Percentiles rank a stretch among this genome's conserved stretches.
Evolutionary conservation across 2,797 vertebrate species (phyloP).

Genomic region (Paguma larvata): DNA sequence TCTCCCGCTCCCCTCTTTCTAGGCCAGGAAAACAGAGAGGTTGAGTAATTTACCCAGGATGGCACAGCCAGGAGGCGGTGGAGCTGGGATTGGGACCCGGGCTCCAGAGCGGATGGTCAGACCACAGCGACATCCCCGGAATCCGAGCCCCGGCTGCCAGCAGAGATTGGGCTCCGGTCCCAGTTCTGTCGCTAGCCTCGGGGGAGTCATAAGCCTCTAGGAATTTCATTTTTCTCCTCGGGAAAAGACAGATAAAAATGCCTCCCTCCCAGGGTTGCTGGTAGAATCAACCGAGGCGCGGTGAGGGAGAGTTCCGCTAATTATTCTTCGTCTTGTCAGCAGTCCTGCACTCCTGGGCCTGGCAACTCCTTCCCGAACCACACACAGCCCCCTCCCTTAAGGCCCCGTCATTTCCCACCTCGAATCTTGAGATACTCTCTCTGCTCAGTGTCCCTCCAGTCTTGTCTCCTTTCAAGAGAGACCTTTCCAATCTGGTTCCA

Average conservation of each 20-base stretch:
- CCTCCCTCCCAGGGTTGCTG: neutral
- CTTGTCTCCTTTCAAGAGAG: neutral
- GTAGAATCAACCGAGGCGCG: neutral
- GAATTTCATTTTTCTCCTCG: neutral
- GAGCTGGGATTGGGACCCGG: neutral
- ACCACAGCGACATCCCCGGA: too few species aligned
- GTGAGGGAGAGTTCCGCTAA: neutral
- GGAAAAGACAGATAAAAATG: neutral
- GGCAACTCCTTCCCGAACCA: neutral
- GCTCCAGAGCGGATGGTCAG: neutral
- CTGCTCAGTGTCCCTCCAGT: neutral
- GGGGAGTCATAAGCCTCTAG: neutral
- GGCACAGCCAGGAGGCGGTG: neutral
- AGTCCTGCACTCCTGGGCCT: neutral
- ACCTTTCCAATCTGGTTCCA: neutral
- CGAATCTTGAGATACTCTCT: neutral
- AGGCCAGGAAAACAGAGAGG: neutral
- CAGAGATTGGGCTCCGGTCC: neutral
- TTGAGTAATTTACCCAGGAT: neutral
- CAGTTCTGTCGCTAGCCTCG: too few species aligned
- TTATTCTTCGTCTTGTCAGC: neutral
- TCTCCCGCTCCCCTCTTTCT: neutral
- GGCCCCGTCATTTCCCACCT: neutral
- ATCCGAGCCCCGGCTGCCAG: neutral
- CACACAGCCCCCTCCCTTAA: neutral